phyloP scores from a whole-genome alignment of 2,797 vertebrate species.

The Gouania willdenowi region DNA sequence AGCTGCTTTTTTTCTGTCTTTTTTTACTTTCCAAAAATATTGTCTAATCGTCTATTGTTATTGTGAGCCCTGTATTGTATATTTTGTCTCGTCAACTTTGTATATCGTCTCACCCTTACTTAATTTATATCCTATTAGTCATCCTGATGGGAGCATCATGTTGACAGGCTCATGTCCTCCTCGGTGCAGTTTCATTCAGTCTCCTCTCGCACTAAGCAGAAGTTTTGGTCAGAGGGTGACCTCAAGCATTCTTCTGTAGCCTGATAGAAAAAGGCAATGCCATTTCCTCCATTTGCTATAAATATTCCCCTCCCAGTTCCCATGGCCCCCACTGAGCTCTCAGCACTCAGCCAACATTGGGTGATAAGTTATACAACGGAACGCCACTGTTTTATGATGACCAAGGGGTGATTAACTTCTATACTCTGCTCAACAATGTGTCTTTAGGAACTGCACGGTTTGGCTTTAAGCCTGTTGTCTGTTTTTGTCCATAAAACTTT shows the following conservation, averaged over 20 bases:
- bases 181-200: constrained; percentile 43
- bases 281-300: constrained; percentile 58
- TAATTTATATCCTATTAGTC: too few relatives aligned
- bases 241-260: constrained; percentile 73
- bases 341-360: constrained; percentile 15
- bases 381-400: not conserved
- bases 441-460: not conserved
- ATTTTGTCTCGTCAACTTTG: too few relatives aligned
- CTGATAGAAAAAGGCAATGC: constrained; percentile 56
- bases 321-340: constrained; percentile 65
- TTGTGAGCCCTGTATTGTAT: too few relatives aligned
- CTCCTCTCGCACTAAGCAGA: constrained; percentile 37
- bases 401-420: not conserved
- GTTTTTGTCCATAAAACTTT: too few relatives aligned
- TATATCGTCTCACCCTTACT: too few relatives aligned
- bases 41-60: too few relatives aligned
- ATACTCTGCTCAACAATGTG: not conserved
- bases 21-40: too few relatives aligned
- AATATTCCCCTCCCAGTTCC: constrained; percentile 74
- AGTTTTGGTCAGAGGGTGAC: constrained; percentile 55
- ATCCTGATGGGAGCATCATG: constrained; percentile 31
- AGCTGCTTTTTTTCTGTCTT: too few relatives aligned
- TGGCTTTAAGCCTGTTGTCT: constrained; percentile 6
- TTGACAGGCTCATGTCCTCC: constrained; percentile 38
- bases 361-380: constrained; percentile 14